A percentile compares a stretch with the other conserved stretches of the same genome.
phyloP scores from a whole-genome alignment of 1,140 invertebrate genomes.

The Drosophila yakuba region DNA sequence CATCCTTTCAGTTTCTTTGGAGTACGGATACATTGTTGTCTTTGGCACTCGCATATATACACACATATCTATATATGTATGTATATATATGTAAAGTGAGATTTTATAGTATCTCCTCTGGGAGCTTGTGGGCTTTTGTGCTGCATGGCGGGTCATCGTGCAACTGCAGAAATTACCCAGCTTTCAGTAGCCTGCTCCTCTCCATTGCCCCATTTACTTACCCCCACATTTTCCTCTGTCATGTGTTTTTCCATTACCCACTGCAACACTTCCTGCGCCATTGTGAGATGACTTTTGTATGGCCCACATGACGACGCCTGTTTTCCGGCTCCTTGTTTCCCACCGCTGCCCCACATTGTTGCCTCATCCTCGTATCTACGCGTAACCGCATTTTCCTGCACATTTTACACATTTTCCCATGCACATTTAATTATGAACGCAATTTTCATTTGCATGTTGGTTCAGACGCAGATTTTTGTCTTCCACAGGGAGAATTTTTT shows the following conservation, averaged over 20 bases:
- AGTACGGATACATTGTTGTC: slow-evolving; percentile 24
- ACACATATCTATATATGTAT: too few relatives aligned
- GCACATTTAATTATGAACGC: slow-evolving; percentile 65
- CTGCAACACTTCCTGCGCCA: slow-evolving; percentile 54
- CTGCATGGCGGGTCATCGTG: slow-evolving; percentile 44
- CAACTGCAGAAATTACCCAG: slow-evolving; percentile 57
- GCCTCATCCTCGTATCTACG: background rate
- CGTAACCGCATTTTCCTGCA: slow-evolving; percentile 39
- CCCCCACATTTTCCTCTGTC: slow-evolving; percentile 35
- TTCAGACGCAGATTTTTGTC: slow-evolving; percentile 34
- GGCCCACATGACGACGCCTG: slow-evolving; percentile 36
- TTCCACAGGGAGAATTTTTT: background rate
- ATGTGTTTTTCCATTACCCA: slow-evolving; percentile 60
- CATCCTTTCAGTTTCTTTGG: slow-evolving; percentile 21
- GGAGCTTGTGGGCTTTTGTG: slow-evolving; percentile 10
- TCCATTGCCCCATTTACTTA: slow-evolving; percentile 16
- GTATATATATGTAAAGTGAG: slow-evolving; percentile 19
- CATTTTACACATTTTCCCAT: slow-evolving; percentile 57
- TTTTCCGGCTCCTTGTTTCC: background rate
- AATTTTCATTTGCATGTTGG: slow-evolving; percentile 49
- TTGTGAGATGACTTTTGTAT: slow-evolving; percentile 44
- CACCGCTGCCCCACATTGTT: background rate
- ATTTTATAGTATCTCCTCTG: slow-evolving; percentile 1
- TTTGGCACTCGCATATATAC: slow-evolving; percentile 10
- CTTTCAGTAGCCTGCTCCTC: slow-evolving; percentile 18